These are phyloP conservation scores for Orchesella cincta DNA, from an alignment of 1,140 invertebrate species.

Conservation along the genomic window DNA sequence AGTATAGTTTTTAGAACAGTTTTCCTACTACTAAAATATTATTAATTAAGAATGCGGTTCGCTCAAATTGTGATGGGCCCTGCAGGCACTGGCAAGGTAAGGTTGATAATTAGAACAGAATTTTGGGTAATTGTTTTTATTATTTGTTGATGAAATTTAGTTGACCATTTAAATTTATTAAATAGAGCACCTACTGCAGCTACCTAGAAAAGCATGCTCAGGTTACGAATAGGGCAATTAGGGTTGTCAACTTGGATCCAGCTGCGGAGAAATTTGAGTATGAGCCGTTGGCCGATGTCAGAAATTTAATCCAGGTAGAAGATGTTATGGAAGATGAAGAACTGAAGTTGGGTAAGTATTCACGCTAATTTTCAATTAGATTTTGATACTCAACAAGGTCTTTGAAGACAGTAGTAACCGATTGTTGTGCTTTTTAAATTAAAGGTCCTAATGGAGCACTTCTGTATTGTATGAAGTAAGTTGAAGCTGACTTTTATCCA, in stretches of 20 bases:
- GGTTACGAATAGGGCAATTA: constrained; percentile 70
- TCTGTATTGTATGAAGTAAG: constrained; percentile 93
- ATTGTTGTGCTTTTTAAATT: background rate
- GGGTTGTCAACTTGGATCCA: constrained; percentile 95
- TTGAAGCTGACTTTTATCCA: constrained; percentile 46
- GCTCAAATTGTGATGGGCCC: constrained; percentile 94
- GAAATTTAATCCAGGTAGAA: constrained; percentile 90
- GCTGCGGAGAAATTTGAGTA: constrained; percentile 96
- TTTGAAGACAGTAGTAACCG: background rate
- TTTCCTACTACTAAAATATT: background rate
- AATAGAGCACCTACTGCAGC: constrained; percentile 90
- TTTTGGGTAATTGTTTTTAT: constrained; percentile 8
- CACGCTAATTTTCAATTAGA: background rate
- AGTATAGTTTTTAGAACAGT: background rate
- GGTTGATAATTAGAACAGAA: constrained; percentile 1
- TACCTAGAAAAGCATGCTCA: constrained; percentile 82
- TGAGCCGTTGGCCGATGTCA: constrained; percentile 80
- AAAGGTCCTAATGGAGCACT: constrained; percentile 96
- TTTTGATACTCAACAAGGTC: background rate
- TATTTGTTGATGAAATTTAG: constrained; percentile 35
- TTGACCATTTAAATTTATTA: constrained; percentile 50
- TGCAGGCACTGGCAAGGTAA: constrained; percentile 91
- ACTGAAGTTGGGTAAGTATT: constrained; percentile 66
- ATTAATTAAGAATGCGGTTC: constrained; percentile 71
- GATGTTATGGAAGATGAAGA: constrained; percentile 97